A percentile compares a stretch with the other conserved stretches of the same genome.
These are phyloP conservation scores for Epistrophe grossulariae DNA, from an alignment of 2,888 invertebrate species.

Conservation along the genomic window DNA sequence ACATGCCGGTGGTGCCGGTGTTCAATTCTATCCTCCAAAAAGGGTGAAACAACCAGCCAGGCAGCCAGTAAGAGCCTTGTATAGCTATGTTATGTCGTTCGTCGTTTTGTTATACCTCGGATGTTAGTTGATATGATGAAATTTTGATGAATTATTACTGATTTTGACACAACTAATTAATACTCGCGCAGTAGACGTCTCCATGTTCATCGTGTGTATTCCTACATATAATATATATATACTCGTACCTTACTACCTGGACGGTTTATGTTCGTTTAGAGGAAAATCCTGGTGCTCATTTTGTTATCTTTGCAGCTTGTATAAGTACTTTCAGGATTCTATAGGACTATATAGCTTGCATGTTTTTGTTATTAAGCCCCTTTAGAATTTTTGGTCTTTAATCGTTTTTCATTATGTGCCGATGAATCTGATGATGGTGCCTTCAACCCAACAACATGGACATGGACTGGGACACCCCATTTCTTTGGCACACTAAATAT, in stretches of 20 bases:
- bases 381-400: constrained; percentile 35
- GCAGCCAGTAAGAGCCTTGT: not conserved
- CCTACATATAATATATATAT: not conserved
- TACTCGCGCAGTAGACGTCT: constrained; percentile 49
- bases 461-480: constrained; percentile 10
- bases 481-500: constrained; percentile 4
- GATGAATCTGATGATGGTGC: constrained; percentile 51
- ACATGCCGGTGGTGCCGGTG: not conserved
- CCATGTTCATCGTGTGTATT: not conserved
- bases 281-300: constrained; percentile 45
- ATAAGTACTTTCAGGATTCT: not conserved
- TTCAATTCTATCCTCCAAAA: constrained; percentile 21
- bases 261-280: not conserved
- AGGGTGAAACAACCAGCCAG: constrained; percentile 33
- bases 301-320: constrained; percentile 47
- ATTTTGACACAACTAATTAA: constrained; percentile 76
- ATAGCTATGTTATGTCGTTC: not conserved
- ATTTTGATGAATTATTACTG: constrained; percentile 75
- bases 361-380: constrained; percentile 3
- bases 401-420: constrained; percentile 72
- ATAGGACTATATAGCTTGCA: not conserved
- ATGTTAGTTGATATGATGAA: constrained; percentile 52
- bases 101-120: constrained; percentile 12
- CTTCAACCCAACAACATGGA: constrained; percentile 18
- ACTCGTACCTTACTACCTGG: constrained; percentile 16